Evolutionary conservation across 2,113 vertebrate species (phyloP), one percentile per base, ranked within the genome.

Genomic region (Salvelinus namaycush): DNA sequence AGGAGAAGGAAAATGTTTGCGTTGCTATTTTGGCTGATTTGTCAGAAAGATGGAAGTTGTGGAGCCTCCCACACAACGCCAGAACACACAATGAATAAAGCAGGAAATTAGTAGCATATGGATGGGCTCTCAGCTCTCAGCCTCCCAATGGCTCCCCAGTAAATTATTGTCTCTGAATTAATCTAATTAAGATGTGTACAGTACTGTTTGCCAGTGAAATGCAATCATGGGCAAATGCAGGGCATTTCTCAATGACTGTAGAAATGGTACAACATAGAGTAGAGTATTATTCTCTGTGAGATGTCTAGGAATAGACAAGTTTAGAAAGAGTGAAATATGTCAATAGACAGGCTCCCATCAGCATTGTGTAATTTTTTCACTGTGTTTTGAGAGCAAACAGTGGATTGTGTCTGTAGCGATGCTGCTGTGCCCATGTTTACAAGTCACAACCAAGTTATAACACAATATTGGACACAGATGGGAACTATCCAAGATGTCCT

Each of bases 181-280:
- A 90, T 90, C 85, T 87, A 86, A 89, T 92, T 91, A 90, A 85
- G 83, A 86, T 86, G 81, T 65, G 78, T 78, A 86, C 79, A 88
- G 77, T 73, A 76, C 54, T 83, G 20, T 22, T 70, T 68, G 39
- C 9, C 9, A 83, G 79, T 48, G 59, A 78, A 68, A 75, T 22
- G n/a, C 29, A 70, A 75, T 84, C 83, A 81, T 78, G 80, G 77
- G 62, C 68, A 44, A 26, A 26, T 26, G 29, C 68, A 77, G 79
- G 59, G 24, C 73, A 69, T 81, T 77, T 77, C 81, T 72, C 72
- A 79, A 59, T 78, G 79, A 76, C 74, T 70, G 59, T 59, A 73
- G 39, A 57, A 34, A 27, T 74, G 79, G 76, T 70, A 79, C 85
- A 78, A 85, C 68, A 82, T 79, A 69, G 13, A 39, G 75, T 83